Evolutionary conservation across 2,797 vertebrate genomes (phyloP).

Genomic region (Pipistrellus nathusii): DNA sequence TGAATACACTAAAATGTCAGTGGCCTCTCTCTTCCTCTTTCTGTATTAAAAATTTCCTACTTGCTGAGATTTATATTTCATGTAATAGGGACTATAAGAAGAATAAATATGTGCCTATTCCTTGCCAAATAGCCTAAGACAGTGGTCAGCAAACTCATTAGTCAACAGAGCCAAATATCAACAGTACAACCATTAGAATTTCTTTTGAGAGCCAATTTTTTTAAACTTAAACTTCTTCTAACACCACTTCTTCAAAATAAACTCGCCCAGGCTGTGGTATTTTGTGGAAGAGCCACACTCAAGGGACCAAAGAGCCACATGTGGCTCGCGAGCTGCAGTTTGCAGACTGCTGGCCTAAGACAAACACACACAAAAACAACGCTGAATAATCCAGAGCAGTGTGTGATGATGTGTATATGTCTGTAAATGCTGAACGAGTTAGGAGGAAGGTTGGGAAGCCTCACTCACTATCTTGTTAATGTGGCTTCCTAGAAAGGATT

Average conservation of each 20-base stretch:
- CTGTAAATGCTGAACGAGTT: neutral
- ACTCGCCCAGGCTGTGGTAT: too few species aligned
- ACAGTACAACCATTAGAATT: too few species aligned
- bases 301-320: too few species aligned
- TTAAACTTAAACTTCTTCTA: too few species aligned
- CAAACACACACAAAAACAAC: neutral
- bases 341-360: neutral
- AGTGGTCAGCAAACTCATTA: neutral
- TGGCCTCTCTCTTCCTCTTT: neutral
- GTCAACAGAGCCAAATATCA: too few species aligned
- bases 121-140: conserved; percentile 14
- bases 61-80: conserved; percentile 40
- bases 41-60: neutral
- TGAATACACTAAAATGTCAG: neutral
- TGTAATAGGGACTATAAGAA: neutral
- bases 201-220: too few species aligned
- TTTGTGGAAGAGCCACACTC: too few species aligned
- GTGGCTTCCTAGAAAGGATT: neutral
- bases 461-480: neutral
- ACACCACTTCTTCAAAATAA: too few species aligned
- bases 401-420: neutral
- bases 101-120: neutral
- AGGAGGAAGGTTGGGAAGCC: neutral
- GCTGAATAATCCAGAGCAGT: neutral
- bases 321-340: too few species aligned